Evolutionary conservation across 2,113 vertebrate species (phyloP).

Genomic region (Accipiter cooperii): DNA sequence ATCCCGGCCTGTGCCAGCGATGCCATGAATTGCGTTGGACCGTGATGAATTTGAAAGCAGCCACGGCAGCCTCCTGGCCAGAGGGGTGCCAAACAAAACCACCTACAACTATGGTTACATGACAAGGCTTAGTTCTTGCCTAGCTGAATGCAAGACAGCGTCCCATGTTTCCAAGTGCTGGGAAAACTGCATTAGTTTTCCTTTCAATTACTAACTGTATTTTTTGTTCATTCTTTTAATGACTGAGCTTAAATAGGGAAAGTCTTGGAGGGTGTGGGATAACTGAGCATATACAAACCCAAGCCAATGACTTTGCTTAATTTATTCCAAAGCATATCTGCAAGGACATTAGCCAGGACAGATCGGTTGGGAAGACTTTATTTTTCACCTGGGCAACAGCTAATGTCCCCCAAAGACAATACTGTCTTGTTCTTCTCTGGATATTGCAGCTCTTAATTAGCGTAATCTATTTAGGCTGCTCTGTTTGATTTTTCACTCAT

Average conservation of each 20-base stretch:
- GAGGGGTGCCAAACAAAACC: neutral
- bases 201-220: neutral
- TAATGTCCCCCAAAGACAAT: neutral
- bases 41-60: neutral
- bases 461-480: neutral
- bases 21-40: rapidly evolving
- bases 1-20: neutral
- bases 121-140: neutral
- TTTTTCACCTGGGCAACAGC: slow-evolving; percentile 23
- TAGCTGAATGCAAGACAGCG: neutral
- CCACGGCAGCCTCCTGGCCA: neutral
- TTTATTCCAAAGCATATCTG: neutral
- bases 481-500: neutral
- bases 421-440: neutral
- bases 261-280: neutral
- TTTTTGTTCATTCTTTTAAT: neutral
- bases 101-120: rapidly evolving
- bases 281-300: neutral
- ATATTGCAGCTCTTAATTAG: neutral
- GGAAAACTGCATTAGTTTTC: neutral
- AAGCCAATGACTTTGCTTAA: neutral
- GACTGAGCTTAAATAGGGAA: neutral
- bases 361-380: neutral
- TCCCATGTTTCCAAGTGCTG: neutral
- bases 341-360: neutral